phyloP scores from a whole-genome alignment of 2,113 vertebrate species.

The Phylloscopus trochilus region DNA sequence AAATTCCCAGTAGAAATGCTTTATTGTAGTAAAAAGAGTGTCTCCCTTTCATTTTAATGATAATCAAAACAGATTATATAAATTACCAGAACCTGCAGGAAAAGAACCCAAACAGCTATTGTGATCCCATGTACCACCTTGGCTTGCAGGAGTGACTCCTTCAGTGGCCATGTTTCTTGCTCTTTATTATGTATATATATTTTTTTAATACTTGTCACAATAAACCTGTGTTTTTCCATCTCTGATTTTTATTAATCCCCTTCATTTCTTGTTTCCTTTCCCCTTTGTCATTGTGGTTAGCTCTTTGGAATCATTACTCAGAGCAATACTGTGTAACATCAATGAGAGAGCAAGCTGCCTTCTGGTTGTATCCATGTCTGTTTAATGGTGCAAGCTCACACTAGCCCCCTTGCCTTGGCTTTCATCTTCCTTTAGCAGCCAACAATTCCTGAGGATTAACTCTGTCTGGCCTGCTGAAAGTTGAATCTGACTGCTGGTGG shows the following conservation, averaged over 20 bases:
- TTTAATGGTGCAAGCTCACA: conserved; percentile 32
- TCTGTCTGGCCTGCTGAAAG: conserved; percentile 37
- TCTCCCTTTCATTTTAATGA: not conserved
- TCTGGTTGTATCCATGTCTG: not conserved
- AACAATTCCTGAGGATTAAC: conserved; percentile 52
- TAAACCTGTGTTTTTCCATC: not conserved
- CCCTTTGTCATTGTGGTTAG: not conserved
- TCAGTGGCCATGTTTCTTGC: not conserved
- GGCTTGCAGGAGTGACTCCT: not conserved
- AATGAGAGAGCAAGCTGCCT: not conserved
- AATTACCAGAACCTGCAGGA: not conserved
- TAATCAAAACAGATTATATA: conserved; percentile 31
- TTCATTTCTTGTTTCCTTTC: not conserved
- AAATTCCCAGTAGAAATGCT: conserved; percentile 14
- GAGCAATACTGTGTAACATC: not conserved
- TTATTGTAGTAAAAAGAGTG: not conserved
- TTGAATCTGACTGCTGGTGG: conserved; percentile 28
- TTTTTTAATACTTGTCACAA: not conserved
- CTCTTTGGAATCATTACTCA: not conserved
- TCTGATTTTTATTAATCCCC: not conserved
- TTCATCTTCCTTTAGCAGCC: conserved; percentile 57
- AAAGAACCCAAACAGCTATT: not conserved
- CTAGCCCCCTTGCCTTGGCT: conserved; percentile 17
- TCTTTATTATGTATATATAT: not conserved
- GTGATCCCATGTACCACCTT: not conserved